Evolutionary conservation across 2,113 vertebrate genomes (phyloP), one percentile per base, ranked within the genome.

Genomic region (Sprattus sprattus): DNA sequence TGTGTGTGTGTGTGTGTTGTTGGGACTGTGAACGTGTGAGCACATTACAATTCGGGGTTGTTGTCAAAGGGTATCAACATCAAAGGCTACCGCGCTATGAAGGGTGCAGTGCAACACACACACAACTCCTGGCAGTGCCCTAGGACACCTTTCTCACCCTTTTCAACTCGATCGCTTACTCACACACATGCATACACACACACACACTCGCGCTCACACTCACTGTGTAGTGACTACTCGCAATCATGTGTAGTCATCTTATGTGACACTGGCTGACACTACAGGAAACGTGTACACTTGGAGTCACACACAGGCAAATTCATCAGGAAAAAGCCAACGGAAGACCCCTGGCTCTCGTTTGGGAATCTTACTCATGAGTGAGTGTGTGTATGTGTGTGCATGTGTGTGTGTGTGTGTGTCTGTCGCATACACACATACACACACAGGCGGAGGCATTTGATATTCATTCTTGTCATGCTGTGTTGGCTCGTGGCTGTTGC

Each of bases 381-480:
- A 20, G 54, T 60, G 50, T 52, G 83, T 71, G 60, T 86, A 49
- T 22, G 22, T 86, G 20, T 28, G 45, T 54, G 7, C 84, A 57
- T 83, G 71, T 85, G 39, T 81, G 3, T 3, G 50, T 28, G 45
- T 54, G 7, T 85, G 78, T 83, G 71, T 85, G 39, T 81, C 4
- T 3, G 50, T 45, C 80, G 82, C 45, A 39, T 87, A 75, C n/a
- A 54, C 16, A 18, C 52, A 67, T n/a, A 25, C 64, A 67, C 64
- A 67, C 25, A 67, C n/a, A 67, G 22, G n/a, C n/a, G n/a, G 4
- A 4, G 64, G 22, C 64, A 28, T 67, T 25, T 46, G 45, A 82
- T 88, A 71, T 86, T 57, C 45, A 50, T 84, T 84, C 80, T 86
- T 45, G 54, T 86, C 64, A 86, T 45, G 57, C 81, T 86, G 84